phyloP scores from a whole-genome alignment of 2,888 invertebrate species.

The Volucella bombylans region DNA sequence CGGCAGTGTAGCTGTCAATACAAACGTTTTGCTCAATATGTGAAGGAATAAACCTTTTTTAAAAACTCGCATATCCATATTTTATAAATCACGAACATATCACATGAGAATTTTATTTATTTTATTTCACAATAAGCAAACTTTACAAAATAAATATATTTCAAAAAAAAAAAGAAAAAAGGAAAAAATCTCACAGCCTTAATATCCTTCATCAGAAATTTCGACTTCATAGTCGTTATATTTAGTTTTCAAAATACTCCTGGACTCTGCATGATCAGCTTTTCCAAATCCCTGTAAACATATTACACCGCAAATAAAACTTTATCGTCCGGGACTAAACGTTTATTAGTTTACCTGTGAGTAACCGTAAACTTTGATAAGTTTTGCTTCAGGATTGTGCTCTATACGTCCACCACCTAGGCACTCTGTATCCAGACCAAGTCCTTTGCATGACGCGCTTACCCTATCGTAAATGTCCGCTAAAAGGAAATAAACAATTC shows the following conservation, averaged over 20 bases:
- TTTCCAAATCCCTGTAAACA: constrained; percentile 90
- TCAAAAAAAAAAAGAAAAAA: neutral
- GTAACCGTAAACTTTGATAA: constrained; percentile 95
- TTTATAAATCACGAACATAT: no score
- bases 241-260: constrained; percentile 88
- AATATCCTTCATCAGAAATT: constrained; percentile 87
- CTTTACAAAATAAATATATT: neutral
- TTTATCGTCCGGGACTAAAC: neutral
- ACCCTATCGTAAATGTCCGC: constrained; percentile 91
- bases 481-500: constrained; percentile 79
- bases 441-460: constrained; percentile 77
- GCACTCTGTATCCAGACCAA: constrained; percentile 89
- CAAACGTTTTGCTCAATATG: no score
- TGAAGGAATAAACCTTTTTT: no score
- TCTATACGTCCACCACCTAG: constrained; percentile 96
- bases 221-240: constrained; percentile 90
- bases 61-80: no score
- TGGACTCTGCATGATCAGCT: constrained; percentile 92
- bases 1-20: no score
- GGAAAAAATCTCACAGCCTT: constrained; percentile 31
- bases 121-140: neutral
- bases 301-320: constrained; percentile 11
- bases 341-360: constrained; percentile 86
- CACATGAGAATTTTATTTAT: neutral
- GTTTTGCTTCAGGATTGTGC: constrained; percentile 89